Percentiles rank a stretch among this genome's conserved stretches.
Evolutionary conservation across 2,888 invertebrate genomes (phyloP).

Genomic region (Folsomia candida): DNA sequence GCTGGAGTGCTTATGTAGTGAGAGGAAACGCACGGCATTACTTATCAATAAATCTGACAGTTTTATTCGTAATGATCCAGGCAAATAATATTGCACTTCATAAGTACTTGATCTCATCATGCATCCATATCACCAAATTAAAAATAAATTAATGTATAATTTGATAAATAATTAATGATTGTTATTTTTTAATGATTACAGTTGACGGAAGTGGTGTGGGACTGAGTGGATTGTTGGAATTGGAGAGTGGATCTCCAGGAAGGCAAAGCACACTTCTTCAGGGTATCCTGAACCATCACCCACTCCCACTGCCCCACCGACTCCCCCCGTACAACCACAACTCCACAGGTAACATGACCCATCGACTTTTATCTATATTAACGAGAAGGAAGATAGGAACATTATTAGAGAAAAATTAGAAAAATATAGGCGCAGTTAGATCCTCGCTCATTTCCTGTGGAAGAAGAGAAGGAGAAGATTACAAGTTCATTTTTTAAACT

Average conservation of each 20-base stretch:
- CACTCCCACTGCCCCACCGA: slow-evolving; percentile 47
- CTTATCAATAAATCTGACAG: not conserved
- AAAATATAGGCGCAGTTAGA: not conserved
- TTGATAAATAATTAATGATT: no score
- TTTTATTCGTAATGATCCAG: no score
- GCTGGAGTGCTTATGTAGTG: no score
- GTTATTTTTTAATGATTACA: slow-evolving; percentile 24
- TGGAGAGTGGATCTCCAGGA: slow-evolving; percentile 51
- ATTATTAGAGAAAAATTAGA: slow-evolving; percentile 11
- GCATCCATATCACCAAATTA: no score
- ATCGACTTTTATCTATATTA: not conserved
- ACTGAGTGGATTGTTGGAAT: slow-evolving; percentile 49
- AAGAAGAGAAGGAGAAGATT: not conserved
- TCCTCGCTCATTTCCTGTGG: not conserved
- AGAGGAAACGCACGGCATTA: not conserved
- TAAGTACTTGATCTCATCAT: no score
- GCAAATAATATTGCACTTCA: no score
- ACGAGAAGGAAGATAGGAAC: not conserved
- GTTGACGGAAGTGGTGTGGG: slow-evolving; percentile 51
- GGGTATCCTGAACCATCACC: slow-evolving; percentile 51
- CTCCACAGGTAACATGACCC: slow-evolving; percentile 47
- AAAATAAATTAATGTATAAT: no score
- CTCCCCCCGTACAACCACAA: slow-evolving; percentile 49
- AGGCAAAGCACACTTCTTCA: slow-evolving; percentile 47
- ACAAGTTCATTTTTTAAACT: not conserved